A percentile compares a stretch with the other conserved stretches of the same genome.
These are phyloP conservation scores for Sinohyriopsis cumingii DNA, from an alignment of 2,888 invertebrate genomes.

Conservation along the genomic window DNA sequence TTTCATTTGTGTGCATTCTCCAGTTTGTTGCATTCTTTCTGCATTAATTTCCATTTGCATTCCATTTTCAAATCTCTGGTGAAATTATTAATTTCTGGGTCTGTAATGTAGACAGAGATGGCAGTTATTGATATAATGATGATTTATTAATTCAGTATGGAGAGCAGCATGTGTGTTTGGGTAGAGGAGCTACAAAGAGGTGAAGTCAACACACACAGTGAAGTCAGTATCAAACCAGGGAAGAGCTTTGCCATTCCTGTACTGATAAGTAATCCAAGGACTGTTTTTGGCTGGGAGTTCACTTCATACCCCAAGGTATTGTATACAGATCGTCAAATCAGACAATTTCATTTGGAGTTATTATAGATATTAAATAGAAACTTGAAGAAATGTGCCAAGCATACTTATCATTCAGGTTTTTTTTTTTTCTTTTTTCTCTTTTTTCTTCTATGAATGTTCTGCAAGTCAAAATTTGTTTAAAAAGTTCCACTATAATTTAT, in stretches of 20 bases:
- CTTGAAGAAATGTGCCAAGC: background rate
- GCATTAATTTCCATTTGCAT: too few species aligned
- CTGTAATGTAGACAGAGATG: too few species aligned
- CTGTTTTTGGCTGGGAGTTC: conserved; percentile 69
- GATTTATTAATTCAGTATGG: conserved; percentile 41
- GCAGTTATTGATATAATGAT: too few species aligned
- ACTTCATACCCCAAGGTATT: conserved; percentile 70
- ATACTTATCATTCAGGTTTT: too few species aligned
- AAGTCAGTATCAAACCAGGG: conserved; percentile 67
- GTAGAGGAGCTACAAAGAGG: conserved; percentile 56
- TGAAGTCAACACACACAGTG: conserved; percentile 56
- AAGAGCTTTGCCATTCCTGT: conserved; percentile 67
- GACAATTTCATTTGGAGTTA: background rate
- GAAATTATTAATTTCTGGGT: too few species aligned
- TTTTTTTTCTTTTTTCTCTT: too few species aligned
- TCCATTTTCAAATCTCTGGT: too few species aligned
- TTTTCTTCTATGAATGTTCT: background rate
- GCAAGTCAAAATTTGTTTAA: too few species aligned
- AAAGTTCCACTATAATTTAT: too few species aligned
- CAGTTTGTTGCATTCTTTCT: too few species aligned
- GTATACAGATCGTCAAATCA: background rate
- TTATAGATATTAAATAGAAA: background rate
- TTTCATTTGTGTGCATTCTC: too few species aligned
- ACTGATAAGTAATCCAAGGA: conserved; percentile 49
- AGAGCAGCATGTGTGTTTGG: conserved; percentile 47